Evolutionary conservation across 2,888 invertebrate genomes (phyloP), one percentile per base, ranked within the genome.

Genomic region (Drosophila lacicola): DNA sequence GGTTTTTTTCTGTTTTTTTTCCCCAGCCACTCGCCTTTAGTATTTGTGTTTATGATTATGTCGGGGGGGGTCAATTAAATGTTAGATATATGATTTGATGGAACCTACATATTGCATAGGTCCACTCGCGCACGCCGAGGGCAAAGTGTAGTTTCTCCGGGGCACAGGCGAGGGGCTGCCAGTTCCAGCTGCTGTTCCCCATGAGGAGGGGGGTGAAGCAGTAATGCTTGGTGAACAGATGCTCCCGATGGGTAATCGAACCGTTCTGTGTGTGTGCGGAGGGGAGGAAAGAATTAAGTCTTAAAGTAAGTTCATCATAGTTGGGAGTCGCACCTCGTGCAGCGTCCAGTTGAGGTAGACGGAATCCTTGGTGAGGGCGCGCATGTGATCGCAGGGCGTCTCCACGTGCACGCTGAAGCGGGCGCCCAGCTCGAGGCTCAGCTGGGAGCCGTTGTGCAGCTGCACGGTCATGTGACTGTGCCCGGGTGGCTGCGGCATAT

Each of bases 91-190:
- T 5, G 46, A 42, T 0, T 5, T 10, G 1, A 42, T 17, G 2
- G 37, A 36, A 54, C 90, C 90, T 69, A 90, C 90, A 90, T 63
- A 90, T 81, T 9, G 91, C 90, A 72, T 90, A 90, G 11, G 90
- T 90, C 91, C 90, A 90, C 21, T 90, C 90, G 6, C 78, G 78
- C 1, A 86, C 86, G 11, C 86, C 90, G 46, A 90, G 75, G 2
- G 71, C 64, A 33, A 90, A 90, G 1, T 72, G 82, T 0, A 91
- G 70, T 50, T 84, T 88, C 51, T 90, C 86, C 1, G 78, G 85
- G 3, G 80, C 73, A 50, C 90, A 90, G 29, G 80, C 82, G 64
- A 90, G 57, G 0, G 91, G 91, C 29, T 90, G 91, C 91, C 90
- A 90, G 50, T 80, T 79, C 91, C 91, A 90, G n/a, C 37, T 78